Evolutionary conservation across 2,888 invertebrate genomes (phyloP).

Genomic region (Caenorhabditis uteleia): DNA sequence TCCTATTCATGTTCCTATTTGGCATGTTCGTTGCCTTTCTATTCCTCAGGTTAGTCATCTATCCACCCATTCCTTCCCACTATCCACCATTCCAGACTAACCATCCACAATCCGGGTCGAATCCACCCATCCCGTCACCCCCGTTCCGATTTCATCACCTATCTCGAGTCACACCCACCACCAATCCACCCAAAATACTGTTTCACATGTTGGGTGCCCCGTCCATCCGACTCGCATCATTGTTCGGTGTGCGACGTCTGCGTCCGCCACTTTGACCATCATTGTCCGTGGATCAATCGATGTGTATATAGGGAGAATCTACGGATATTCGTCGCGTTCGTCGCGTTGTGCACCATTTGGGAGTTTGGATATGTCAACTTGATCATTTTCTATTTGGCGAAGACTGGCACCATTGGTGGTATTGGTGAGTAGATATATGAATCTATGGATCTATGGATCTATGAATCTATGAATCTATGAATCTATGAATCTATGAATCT

Average conservation of each 20-base stretch:
- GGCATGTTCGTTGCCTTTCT: slow-evolving; percentile 14
- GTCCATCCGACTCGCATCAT: slow-evolving; percentile 32
- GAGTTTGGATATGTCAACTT: neutral
- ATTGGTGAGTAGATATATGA: no score
- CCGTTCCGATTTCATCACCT: slow-evolving; percentile 2
- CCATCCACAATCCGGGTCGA: slow-evolving; percentile 21
- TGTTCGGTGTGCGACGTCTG: slow-evolving; percentile 53
- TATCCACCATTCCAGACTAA: slow-evolving; percentile 6
- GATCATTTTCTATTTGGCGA: no score
- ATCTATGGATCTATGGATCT: no score
- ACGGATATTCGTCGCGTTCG: slow-evolving; percentile 44
- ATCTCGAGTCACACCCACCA: slow-evolving; percentile 9
- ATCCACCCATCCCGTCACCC: slow-evolving; percentile 6
- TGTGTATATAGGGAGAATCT: slow-evolving; percentile 48
- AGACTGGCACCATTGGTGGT: no score
- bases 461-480: no score
- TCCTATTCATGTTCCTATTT: slow-evolving; percentile 9
- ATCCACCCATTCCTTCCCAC: neutral
- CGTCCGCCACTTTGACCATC: slow-evolving; percentile 53
- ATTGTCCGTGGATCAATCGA: slow-evolving; percentile 55
- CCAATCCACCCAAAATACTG: slow-evolving; percentile 8
- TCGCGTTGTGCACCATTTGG: slow-evolving; percentile 2
- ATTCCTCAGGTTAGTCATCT: slow-evolving; percentile 12
- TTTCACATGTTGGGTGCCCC: slow-evolving; percentile 37
- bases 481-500: no score